Conservation (phyloP, 2,113 vertebrate genomes). For the Hypocryptadius cinnamomeus region DNA sequence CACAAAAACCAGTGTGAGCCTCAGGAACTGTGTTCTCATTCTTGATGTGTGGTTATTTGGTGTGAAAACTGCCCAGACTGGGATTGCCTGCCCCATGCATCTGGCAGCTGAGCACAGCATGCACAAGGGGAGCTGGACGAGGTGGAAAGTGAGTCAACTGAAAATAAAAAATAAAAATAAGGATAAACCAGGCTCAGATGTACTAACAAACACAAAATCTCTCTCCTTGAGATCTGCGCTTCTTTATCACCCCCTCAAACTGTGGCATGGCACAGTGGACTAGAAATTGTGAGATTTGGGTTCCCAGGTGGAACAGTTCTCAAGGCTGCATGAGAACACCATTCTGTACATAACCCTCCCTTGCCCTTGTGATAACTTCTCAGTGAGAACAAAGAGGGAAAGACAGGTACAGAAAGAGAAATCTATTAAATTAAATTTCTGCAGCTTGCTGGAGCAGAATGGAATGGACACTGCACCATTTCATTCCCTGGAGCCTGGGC, state of each 20-base stretch:
- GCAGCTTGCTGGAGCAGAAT: neutral
- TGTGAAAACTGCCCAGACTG: slow-evolving; percentile 7
- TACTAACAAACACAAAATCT: neutral
- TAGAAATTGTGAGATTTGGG: neutral
- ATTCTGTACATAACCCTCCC: neutral
- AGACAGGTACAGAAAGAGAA: neutral
- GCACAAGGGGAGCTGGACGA: neutral
- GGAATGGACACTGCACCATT: accelerated
- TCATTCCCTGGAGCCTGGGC: neutral
- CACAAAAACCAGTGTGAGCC: neutral
- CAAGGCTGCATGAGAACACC: neutral
- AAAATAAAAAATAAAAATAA: neutral
- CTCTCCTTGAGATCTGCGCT: neutral
- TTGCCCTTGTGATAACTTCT: neutral
- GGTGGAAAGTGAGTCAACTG: neutral
- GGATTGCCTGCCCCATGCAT: neutral
- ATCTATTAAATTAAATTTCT: neutral
- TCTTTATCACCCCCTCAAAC: neutral
- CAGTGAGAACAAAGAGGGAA: neutral
- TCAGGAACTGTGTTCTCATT: neutral
- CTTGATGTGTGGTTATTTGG: neutral
- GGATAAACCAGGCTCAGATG: neutral
- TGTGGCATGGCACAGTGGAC: neutral
- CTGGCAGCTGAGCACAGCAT: neutral
- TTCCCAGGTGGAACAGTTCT: neutral